Conservation (phyloP, 2,888 invertebrate genomes). For the Villa cingulata region DNA sequence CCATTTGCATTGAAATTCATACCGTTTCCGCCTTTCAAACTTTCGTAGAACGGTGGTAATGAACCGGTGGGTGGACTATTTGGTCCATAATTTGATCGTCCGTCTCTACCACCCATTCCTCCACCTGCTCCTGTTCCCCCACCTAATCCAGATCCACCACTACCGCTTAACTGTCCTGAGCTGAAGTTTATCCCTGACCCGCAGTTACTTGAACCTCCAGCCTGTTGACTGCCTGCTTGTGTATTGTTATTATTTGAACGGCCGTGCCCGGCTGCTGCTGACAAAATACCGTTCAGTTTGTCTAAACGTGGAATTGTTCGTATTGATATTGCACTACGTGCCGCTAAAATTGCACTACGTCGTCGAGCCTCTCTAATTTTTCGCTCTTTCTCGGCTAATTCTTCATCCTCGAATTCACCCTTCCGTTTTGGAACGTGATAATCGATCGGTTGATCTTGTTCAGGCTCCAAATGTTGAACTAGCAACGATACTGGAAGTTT, state of each 20-base stretch:
- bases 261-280: constrained; percentile 69
- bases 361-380: constrained; percentile 54
- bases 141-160: constrained; percentile 41
- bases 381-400: constrained; percentile 40
- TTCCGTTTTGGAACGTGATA: constrained; percentile 74
- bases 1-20: constrained; percentile 54
- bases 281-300: constrained; percentile 51
- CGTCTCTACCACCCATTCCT: constrained; percentile 65
- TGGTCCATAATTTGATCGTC: constrained; percentile 73
- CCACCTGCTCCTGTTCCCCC: constrained; percentile 57
- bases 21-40: constrained; percentile 64
- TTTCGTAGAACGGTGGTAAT: constrained; percentile 79
- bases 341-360: constrained; percentile 49
- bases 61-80: constrained; percentile 79
- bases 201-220: constrained; percentile 27
- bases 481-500: constrained; percentile 41
- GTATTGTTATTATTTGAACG: constrained; percentile 47
- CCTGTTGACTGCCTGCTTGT: constrained; percentile 33
- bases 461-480: constrained; percentile 42
- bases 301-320: constrained; percentile 39
- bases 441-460: constrained; percentile 78
- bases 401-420: constrained; percentile 34
- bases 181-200: constrained; percentile 35
- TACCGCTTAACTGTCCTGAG: constrained; percentile 38
- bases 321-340: constrained; percentile 39